Evolutionary conservation across 2,113 vertebrate species (phyloP), one percentile per base, ranked within the genome.

Genomic region (Pandion haliaetus): DNA sequence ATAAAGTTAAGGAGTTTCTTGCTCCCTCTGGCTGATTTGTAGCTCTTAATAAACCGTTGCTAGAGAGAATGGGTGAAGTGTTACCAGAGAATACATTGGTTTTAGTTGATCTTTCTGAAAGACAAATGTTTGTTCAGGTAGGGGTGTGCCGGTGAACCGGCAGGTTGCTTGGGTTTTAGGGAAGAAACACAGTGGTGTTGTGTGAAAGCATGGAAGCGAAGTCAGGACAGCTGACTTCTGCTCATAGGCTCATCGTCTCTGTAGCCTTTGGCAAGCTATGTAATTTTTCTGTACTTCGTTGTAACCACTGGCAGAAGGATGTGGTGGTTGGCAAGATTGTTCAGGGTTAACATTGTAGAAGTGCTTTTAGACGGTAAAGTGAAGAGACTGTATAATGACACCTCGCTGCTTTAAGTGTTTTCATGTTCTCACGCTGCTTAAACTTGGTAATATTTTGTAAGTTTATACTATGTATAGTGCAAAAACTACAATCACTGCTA

Each of bases 281-380:
- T 9, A 18, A 9, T 65, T 77, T 50, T 72, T 34, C 70, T 82
- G 25, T 50, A 1, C 10, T 45, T 42, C 0, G 0, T 44, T 59
- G 66, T 63, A 45, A 6, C 19, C 0, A 1, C 36, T 45, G 21
- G 61, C 57, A 38, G 80, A 49, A 82, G 49, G 67, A 45, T 70
- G 26, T 6, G 3, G 18, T 54, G 76, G 10, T 31, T 86, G 86
- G 23, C 19, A 23, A 24, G 69, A 7, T 7, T 47, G 31, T 36
- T 73, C 31, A 66, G 79, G 79, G 54, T 94, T 90, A 49, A 83
- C 2, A 0, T 38, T 44, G 5, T 42, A 28, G 28, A 82, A 83
- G 38, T 44, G 50, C 58, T 88, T 61, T 54, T 57, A 67, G 55
- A 40, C 0, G 1, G 4, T n/a, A 21, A 54, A 66, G 45, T 34